A percentile compares a stretch with the other conserved stretches of the same genome.
These are phyloP conservation scores for Tachypleus tridentatus DNA, from an alignment of 1,140 invertebrate species.

Conservation along the genomic window DNA sequence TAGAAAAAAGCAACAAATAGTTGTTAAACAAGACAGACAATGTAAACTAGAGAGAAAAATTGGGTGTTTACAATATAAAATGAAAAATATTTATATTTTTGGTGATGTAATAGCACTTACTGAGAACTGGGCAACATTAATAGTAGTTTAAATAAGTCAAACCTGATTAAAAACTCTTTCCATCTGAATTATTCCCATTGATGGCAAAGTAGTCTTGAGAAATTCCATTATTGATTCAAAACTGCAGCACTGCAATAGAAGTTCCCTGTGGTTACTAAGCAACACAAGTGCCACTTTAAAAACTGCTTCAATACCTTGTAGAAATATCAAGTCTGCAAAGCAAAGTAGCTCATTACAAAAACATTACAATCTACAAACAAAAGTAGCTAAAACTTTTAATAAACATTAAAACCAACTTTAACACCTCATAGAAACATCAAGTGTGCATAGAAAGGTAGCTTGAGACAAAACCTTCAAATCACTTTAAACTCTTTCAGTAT, in stretches of 20 bases:
- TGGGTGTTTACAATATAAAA: neutral
- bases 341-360: no score
- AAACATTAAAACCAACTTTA: slow-evolving; percentile 2
- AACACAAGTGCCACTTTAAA: slow-evolving; percentile 78
- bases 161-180: slow-evolving; percentile 64
- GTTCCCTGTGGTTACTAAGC: slow-evolving; percentile 68
- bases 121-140: slow-evolving; percentile 6
- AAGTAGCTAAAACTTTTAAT: neutral
- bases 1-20: no score
- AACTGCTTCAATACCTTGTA: slow-evolving; percentile 76
- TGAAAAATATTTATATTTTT: neutral
- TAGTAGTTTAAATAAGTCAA: slow-evolving; percentile 11
- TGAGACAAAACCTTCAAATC: no score
- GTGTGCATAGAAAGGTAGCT: no score
- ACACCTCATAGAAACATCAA: slow-evolving; percentile 3
- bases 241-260: slow-evolving; percentile 64
- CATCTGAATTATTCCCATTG: slow-evolving; percentile 38
- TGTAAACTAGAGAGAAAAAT: neutral
- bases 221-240: slow-evolving; percentile 91
- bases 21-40: no score
- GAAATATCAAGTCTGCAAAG: slow-evolving; percentile 68
- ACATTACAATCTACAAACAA: no score
- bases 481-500: no score
- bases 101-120: neutral
- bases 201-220: slow-evolving; percentile 52